Evolutionary conservation across 2,888 invertebrate species (phyloP), one percentile per base, ranked within the genome.

Genomic region (Gnatocerus cornutus): DNA sequence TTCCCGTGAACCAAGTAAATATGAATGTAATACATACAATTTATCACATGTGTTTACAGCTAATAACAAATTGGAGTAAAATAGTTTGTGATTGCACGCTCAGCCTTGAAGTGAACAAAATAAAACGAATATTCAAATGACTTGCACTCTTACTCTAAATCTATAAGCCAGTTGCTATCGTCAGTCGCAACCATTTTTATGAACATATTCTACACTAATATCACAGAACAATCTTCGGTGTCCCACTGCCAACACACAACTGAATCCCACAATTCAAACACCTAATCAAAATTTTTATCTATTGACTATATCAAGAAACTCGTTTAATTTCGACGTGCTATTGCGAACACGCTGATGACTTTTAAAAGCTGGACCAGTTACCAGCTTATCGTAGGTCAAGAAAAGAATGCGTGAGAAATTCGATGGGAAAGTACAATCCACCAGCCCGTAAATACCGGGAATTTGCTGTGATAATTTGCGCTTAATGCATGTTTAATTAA

Each of bases 61-160:
- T 13, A 45, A 30, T n/a, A 59, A 59, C 50, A 50, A 37, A 61
- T 61, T 50, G 33, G 61, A 37, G 21, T 39, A 61, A 39, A 14
- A 55, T 13, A 41, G 37, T 37, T 37, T 16, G 37, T 50, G 39
- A 30, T 45, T 59, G 45, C 30, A 46, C 33, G 61, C 9, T 21
- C 9, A 53, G 53, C 63, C 63, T 63, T 63, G 63, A 63, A 63
- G 53, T n/a, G 10, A 14, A 41, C 62, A 41, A 48, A 58, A 61
- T 48, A 61, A 61, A 21, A 39, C 39, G 13, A 50, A 45, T 61
- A 61, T 53, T 13, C 33, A 61, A 53, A 62, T 63, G 63, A 63
- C 63, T 63, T 63, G 63, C 63, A 63, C 8, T 53, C 63, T 63
- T 63, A 63, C 63, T 52, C 63, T 30, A 33, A 53, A 53, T 63